Percentiles rank a stretch among this genome's conserved stretches.
Evolutionary conservation across 2,113 vertebrate species (phyloP).

Genomic region (Bubo blakistoni): DNA sequence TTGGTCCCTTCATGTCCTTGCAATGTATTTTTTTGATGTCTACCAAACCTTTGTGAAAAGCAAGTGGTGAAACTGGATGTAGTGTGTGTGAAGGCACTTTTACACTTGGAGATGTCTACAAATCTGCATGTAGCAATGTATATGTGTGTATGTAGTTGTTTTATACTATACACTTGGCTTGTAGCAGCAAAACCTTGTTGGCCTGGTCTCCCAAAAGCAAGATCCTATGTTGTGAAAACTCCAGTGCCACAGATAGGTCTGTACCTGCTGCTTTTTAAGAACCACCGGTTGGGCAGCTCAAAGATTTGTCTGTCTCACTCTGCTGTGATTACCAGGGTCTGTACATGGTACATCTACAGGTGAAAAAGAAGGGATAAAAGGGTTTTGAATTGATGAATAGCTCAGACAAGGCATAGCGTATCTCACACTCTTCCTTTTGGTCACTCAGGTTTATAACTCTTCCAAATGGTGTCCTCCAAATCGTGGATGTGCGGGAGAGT

Average conservation of each 20-base stretch:
- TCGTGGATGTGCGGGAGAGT: slow-evolving; percentile 81
- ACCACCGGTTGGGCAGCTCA: background rate
- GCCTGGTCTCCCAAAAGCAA: background rate
- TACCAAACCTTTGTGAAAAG: background rate
- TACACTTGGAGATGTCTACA: background rate
- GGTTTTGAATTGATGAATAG: background rate
- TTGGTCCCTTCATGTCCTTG: background rate
- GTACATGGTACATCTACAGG: no score
- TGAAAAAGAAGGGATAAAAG: background rate
- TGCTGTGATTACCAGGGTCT: background rate
- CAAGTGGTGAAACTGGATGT: background rate
- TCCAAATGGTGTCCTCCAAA: slow-evolving; percentile 93
- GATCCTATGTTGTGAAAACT: background rate
- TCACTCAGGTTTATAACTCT: slow-evolving; percentile 85
- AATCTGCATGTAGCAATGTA: background rate
- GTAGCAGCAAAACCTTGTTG: background rate
- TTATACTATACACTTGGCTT: background rate
- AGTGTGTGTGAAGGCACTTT: background rate
- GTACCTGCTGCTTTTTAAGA: background rate
- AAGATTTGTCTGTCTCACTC: background rate
- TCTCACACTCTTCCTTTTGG: background rate
- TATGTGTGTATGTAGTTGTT: background rate
- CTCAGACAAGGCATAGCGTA: background rate
- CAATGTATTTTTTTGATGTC: background rate
- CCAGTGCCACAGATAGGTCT: background rate